These are phyloP conservation scores for Glandiceps talaboti DNA, from an alignment of 53 echinoderm and acorn worm genomes.

Conservation along the genomic window DNA sequence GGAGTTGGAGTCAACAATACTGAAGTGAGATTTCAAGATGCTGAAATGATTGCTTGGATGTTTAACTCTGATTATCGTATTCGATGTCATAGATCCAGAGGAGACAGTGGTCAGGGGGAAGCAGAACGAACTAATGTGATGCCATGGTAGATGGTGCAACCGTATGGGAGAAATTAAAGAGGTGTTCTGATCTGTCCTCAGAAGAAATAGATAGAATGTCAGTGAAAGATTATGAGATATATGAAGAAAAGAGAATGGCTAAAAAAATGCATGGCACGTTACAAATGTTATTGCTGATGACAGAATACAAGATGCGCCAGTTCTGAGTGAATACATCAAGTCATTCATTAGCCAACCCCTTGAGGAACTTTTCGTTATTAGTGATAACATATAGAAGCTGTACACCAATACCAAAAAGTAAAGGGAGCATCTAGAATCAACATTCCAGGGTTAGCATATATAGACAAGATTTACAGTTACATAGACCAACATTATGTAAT, in stretches of 20 bases:
- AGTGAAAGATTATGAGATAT: slow-evolving; percentile 1
- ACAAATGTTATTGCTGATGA: slow-evolving; percentile 1
- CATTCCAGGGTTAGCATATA: slow-evolving; percentile 3
- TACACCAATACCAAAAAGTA: background rate
- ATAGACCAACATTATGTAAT: slow-evolving; percentile 2
- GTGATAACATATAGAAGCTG: background rate
- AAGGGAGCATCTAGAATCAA: background rate
- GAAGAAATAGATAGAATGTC: slow-evolving; percentile 8
- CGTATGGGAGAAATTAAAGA: slow-evolving; percentile 7
- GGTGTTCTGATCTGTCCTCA: slow-evolving; percentile 1
- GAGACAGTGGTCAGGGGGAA: slow-evolving; percentile 14
- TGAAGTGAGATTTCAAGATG: slow-evolving; percentile 7
- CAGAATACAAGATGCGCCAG: slow-evolving; percentile 11
- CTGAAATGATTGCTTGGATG: slow-evolving; percentile 11
- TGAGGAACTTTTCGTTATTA: background rate
- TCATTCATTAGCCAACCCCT: background rate
- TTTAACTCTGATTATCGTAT: slow-evolving; percentile 10
- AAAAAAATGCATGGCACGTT: slow-evolving; percentile 14
- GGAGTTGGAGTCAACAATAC: slow-evolving; percentile 14
- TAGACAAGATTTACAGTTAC: slow-evolving; percentile 1
- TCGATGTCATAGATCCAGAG: slow-evolving; percentile 15
- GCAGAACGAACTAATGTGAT: slow-evolving; percentile 11
- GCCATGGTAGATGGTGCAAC: slow-evolving; percentile 15
- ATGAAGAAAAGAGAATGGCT: slow-evolving; percentile 6
- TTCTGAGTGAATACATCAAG: slow-evolving; percentile 1